These are phyloP conservation scores for Gymnothorax reevesii DNA, from an alignment of 2,797 vertebrate species.

Conservation along the genomic window DNA sequence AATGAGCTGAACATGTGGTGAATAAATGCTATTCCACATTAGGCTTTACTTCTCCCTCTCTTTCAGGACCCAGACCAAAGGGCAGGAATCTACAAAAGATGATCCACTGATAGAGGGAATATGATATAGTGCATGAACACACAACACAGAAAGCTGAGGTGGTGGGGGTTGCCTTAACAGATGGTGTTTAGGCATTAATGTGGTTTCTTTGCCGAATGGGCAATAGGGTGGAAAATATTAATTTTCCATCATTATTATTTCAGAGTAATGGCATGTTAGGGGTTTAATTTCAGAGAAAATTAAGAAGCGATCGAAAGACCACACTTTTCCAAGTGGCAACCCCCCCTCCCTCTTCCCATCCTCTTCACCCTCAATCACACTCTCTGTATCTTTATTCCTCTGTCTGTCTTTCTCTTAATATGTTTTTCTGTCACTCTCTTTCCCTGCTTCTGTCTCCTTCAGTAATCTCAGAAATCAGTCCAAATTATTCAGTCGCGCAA, in stretches of 20 bases:
- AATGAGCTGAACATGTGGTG: not conserved
- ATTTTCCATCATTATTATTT: conserved; percentile 25
- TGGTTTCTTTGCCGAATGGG: conserved; percentile 6
- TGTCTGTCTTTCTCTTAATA: not conserved
- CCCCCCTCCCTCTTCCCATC: not conserved
- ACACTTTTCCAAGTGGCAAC: not conserved
- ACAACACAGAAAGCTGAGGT: not conserved
- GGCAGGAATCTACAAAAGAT: not conserved
- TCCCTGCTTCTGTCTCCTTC: not conserved
- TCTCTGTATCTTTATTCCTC: not conserved
- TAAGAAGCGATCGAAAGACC: conserved; percentile 7
- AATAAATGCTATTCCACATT: not conserved
- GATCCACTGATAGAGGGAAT: not conserved
- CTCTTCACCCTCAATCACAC: not conserved
- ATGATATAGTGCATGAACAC: not conserved
- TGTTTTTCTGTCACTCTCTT: not conserved
- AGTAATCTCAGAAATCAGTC: conserved; percentile 22
- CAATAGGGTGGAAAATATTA: not conserved
- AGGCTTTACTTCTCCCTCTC: not conserved
- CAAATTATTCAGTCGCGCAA: conserved; percentile 8
- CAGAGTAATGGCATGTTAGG: conserved; percentile 14
- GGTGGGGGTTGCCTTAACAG: conserved; percentile 23
- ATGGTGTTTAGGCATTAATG: conserved; percentile 26
- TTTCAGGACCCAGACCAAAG: not conserved
- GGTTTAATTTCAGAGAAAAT: conserved; percentile 7